Percentiles rank a stretch among this genome's conserved stretches.
Evolutionary conservation across 1,140 invertebrate species (phyloP).

Genomic region (Drosophila saltans): DNA sequence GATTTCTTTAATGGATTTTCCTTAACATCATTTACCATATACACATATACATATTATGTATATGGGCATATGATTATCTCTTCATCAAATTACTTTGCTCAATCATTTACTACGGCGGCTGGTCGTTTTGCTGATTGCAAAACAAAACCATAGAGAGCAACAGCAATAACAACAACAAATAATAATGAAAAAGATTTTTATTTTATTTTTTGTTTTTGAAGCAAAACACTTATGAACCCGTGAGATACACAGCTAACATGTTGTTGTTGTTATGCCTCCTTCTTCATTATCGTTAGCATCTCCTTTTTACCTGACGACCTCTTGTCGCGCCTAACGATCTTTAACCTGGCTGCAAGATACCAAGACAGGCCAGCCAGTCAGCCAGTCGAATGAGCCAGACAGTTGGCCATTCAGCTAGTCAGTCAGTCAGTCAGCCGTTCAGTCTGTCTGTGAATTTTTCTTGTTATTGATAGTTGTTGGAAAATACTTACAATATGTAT

Average conservation of each 20-base stretch:
- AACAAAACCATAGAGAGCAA: slow-evolving; percentile 8
- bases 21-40: slow-evolving; percentile 16
- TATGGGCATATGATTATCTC: slow-evolving; percentile 39
- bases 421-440: slow-evolving; percentile 7
- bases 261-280: slow-evolving; percentile 12
- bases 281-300: slow-evolving; percentile 36
- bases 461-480: slow-evolving; percentile 61
- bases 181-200: slow-evolving; percentile 31
- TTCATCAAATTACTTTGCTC: slow-evolving; percentile 55
- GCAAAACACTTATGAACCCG: slow-evolving; percentile 35
- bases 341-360: slow-evolving; percentile 53
- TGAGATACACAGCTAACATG: slow-evolving; percentile 39
- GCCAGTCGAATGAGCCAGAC: slow-evolving; percentile 20
- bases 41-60: slow-evolving; percentile 19
- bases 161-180: slow-evolving; percentile 16
- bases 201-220: no score
- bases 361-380: slow-evolving; percentile 24
- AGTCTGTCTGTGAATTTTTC: slow-evolving; percentile 33
- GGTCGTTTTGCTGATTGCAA: slow-evolving; percentile 25
- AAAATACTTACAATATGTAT: slow-evolving; percentile 22
- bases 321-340: slow-evolving; percentile 79
- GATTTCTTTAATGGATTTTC: slow-evolving; percentile 46
- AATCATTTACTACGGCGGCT: slow-evolving; percentile 65
- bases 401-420: slow-evolving; percentile 25
- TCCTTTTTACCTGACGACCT: slow-evolving; percentile 60